Evolutionary conservation across 2,888 invertebrate species (phyloP), one percentile per base, ranked within the genome.

Genomic region (Neoitamus cyanurus): DNA sequence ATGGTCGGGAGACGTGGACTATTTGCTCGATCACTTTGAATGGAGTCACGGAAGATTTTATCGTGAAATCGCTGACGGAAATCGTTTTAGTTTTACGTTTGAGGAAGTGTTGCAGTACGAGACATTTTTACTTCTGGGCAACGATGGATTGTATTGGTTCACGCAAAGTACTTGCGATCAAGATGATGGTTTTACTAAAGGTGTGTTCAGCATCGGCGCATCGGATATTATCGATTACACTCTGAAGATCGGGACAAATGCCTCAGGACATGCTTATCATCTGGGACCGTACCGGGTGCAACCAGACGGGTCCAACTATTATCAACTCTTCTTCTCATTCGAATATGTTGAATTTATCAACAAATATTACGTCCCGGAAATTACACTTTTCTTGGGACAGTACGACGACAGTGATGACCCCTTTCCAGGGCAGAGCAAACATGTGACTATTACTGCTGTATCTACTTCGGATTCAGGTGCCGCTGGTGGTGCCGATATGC

Each of bases 91-190:
- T n/a, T 78, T 78, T n/a, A 48, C 78, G 2, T 78, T 78, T 34
- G 78, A 48, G 1, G 78, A 78, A 13, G 78, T 78, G 0, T 15
- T 78, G 1, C 42, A 78, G n/a, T 20, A 7, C 11, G 58, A 78
- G 25, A 78, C 78, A 13, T 58, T 78, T 78, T 20, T 78, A 31
- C 20, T 78, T 5, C 58, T 25, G 3, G 78, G 78, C 3, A 78
- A 78, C 11, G 28, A 58, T 34, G 78, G 78, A 58, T 9, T 78
- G n/a, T 78, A 78, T 34, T 78, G 78, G 78, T 78, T 78, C 5
- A 78, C 46, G 5, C 48, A 78, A 28, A 58, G 7, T 3, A 9
- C 30, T 0, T 30, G 31, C 30, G 78, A 78, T 5, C 30, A 78
- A 20, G 13, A 13, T 0, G 78, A 78, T 48, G 78, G 78, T 9